Conservation (phyloP, 2,888 invertebrate genomes). For the Byasa hedistus region DNA sequence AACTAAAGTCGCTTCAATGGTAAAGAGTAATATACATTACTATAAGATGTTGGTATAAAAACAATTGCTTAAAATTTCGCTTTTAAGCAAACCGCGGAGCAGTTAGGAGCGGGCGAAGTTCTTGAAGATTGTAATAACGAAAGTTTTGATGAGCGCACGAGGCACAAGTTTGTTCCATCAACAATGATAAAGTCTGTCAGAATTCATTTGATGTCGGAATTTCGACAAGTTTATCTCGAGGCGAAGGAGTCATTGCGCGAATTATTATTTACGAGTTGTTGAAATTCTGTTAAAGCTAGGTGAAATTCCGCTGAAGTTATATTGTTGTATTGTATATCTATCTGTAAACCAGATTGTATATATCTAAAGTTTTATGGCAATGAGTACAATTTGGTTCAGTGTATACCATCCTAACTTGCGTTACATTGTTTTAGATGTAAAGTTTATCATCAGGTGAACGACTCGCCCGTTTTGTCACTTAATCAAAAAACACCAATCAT, state of each 20-base stretch:
- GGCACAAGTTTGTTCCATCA: constrained; percentile 29
- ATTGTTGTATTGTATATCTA: too few relatives aligned
- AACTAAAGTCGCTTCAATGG: too few relatives aligned
- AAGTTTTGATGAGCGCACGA: constrained; percentile 50
- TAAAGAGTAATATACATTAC: too few relatives aligned
- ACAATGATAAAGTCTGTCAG: constrained; percentile 30
- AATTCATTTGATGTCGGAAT: constrained; percentile 27
- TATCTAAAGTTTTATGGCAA: too few relatives aligned
- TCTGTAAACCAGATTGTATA: too few relatives aligned
- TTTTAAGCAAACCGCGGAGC: constrained; percentile 3
- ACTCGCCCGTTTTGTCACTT: too few relatives aligned
- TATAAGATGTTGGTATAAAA: neutral
- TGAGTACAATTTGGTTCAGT: too few relatives aligned
- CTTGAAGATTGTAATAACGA: constrained; percentile 44
- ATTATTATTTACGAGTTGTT: constrained; percentile 28
- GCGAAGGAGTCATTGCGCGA: constrained; percentile 6
- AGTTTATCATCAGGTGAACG: too few relatives aligned
- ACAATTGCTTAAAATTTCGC: constrained; percentile 6
- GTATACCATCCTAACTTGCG: too few relatives aligned
- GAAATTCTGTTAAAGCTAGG: constrained; percentile 8
- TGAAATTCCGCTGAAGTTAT: too few relatives aligned
- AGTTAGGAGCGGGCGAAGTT: constrained; percentile 26
- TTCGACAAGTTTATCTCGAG: constrained; percentile 23
- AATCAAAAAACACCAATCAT: too few relatives aligned
- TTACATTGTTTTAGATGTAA: too few relatives aligned